Percentiles rank a stretch among this genome's conserved stretches.
These are phyloP conservation scores for Drosophila diplacantha DNA, from an alignment of 2,888 invertebrate species.

Conservation along the genomic window DNA sequence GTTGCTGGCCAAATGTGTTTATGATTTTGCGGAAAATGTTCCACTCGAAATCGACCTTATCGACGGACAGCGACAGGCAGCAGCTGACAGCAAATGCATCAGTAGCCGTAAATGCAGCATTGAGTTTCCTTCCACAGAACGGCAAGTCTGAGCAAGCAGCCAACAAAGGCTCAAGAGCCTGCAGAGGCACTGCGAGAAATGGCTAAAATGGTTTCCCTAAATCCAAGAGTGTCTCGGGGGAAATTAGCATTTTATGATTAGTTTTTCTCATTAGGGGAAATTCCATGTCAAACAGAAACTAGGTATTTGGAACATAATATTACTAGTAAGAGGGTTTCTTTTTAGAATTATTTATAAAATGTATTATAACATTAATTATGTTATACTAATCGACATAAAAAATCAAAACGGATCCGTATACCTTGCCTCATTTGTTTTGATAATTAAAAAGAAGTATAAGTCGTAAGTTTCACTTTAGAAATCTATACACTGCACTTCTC, in stretches of 20 bases:
- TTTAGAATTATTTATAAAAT: not conserved
- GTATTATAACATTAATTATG: too few relatives aligned
- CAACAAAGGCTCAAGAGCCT: constrained; percentile 8
- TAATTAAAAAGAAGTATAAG: not conserved
- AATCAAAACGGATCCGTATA: too few relatives aligned
- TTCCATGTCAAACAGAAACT: not conserved
- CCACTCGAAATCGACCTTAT: constrained; percentile 40
- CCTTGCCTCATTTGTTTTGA: not conserved
- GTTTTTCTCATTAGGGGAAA: not conserved
- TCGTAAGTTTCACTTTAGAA: too few relatives aligned
- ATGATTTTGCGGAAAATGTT: constrained; percentile 66
- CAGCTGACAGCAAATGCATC: constrained; percentile 16
- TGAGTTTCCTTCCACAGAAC: constrained; percentile 33
- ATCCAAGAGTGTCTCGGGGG: not conserved
- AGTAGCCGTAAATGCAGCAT: constrained; percentile 21
- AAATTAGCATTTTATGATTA: constrained; percentile 1
- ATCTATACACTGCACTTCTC: not conserved
- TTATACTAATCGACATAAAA: not conserved
- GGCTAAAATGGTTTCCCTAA: constrained; percentile 4
- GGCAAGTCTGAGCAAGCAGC: constrained; percentile 24
- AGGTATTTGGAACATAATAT: not conserved
- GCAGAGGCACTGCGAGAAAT: constrained; percentile 9
- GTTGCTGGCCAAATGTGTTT: constrained; percentile 45
- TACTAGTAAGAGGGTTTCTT: not conserved
- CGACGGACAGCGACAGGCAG: constrained; percentile 25